Conservation (phyloP, 2,113 vertebrate species). For the Corythoichthys intestinalis region DNA sequence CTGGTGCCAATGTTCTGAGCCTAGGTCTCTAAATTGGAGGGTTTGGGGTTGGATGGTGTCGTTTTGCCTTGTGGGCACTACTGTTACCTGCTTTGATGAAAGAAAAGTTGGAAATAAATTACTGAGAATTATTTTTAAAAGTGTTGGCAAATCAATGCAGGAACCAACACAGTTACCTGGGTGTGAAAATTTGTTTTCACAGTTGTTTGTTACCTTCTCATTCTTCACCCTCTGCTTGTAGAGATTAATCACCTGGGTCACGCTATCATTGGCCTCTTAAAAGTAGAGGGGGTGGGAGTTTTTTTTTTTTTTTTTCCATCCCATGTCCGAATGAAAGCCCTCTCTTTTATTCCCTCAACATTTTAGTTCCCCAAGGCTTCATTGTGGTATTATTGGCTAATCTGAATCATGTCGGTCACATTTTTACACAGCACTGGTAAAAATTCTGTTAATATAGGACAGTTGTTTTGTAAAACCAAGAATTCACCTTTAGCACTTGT, state of each 20-base stretch:
- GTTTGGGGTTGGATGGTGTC: slow-evolving; percentile 69
- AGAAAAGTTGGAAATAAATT: background rate
- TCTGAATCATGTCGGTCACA: slow-evolving; percentile 93
- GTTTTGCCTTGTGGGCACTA: slow-evolving; percentile 67
- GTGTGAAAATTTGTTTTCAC: slow-evolving; percentile 48
- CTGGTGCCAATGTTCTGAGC: slow-evolving; percentile 76
- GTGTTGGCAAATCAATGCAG: background rate
- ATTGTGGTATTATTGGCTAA: slow-evolving; percentile 96
- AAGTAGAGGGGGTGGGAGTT: too few species aligned
- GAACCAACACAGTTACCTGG: slow-evolving; percentile 62
- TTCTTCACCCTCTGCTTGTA: slow-evolving; percentile 89
- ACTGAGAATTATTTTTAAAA: background rate
- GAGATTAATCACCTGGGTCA: slow-evolving; percentile 93
- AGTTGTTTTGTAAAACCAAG: slow-evolving; percentile 6
- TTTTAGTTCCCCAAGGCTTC: slow-evolving; percentile 77
- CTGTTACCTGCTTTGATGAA: slow-evolving; percentile 64
- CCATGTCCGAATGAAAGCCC: background rate
- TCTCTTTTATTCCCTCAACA: background rate
- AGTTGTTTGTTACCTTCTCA: slow-evolving; percentile 87
- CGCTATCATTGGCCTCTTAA: slow-evolving; percentile 86
- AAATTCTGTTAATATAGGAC: slow-evolving; percentile 77
- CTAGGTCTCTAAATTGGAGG: slow-evolving; percentile 57
- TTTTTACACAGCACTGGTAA: slow-evolving; percentile 94
- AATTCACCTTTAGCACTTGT: background rate
- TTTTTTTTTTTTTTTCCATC: background rate